Evolutionary conservation across 1,140 invertebrate genomes (phyloP), one percentile per base, ranked within the genome.

Genomic region (Proctacanthus coquilletti): DNA sequence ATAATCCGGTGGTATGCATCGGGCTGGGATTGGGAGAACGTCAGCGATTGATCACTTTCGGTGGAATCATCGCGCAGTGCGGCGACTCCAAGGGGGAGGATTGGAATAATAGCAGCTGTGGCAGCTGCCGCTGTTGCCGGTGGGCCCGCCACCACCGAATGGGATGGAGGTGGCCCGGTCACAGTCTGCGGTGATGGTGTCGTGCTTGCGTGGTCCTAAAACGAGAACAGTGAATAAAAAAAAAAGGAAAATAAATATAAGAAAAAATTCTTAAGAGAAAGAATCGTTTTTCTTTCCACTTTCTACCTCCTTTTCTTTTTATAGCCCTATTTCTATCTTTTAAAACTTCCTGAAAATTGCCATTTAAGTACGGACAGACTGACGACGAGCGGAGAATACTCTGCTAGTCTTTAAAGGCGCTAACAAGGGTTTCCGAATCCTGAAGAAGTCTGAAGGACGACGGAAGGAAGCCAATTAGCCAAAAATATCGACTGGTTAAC

Each of bases 41-140:
- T 56, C 53, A 60, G 50, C 41, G 56, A 59, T 46, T 60, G 56
- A 42, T 60, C 56, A 18, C 56, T 59, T 34, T 60, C 56, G 42
- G 56, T 60, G 44, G 56, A 60, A 52, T 60, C 56, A 60, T 60
- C 56, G 53, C 56, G 56, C 38, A 60, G 47, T 35, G 56, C 55
- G 21, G 56, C 56, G 47, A 60, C 56, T 44, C 56, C 56, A 42
- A 60, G 48, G 48, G 56, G 56, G 46, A 60, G 18, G 29, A 60
- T 59, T 18, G 56, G 56, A 39, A 59, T 59, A 46, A 60, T 59
- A 32, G 56, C 56, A 53, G 56, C 56, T 55, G 56, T 56, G 34
- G 56, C 56, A 50, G 56, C 56, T 51, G 55, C 55, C 42, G 55
- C 55, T 47, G 56, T 60, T 60, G 56, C 53, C 48, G 56, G 52